A percentile compares a stretch with the other conserved stretches of the same genome.
phyloP scores from a whole-genome alignment of 2,113 vertebrate genomes.

The Nibea albiflora region DNA sequence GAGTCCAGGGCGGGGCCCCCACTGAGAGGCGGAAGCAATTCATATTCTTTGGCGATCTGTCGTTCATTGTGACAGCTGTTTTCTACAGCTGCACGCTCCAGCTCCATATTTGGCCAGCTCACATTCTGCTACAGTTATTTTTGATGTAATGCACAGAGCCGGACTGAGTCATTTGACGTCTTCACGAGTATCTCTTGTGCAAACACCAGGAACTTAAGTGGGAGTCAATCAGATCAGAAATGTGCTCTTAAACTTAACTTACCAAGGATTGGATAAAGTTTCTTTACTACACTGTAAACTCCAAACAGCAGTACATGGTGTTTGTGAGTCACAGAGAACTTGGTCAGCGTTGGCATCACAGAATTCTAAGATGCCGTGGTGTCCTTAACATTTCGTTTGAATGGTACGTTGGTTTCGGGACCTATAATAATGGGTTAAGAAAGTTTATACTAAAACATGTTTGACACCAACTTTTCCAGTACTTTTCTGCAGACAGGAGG shows the following conservation, averaged over 20 bases:
- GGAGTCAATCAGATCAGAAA: conserved; percentile 15
- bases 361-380: background rate
- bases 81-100: conserved; percentile 58
- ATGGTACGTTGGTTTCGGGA: conserved; percentile 22
- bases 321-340: background rate
- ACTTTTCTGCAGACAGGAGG: conserved; percentile 39
- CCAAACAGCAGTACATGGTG: background rate
- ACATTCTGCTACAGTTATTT: background rate
- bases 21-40: conserved; percentile 35
- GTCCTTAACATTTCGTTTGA: conserved; percentile 11
- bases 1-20: conserved; percentile 22
- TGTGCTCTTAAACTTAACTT: background rate
- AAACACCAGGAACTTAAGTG: conserved; percentile 8
- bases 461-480: conserved; percentile 50
- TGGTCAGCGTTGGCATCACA: background rate
- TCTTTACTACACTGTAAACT: background rate
- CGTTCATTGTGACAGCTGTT: conserved; percentile 40
- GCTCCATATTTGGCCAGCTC: conserved; percentile 24
- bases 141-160: conserved; percentile 4
- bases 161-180: conserved; percentile 27
- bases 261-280: background rate
- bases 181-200: background rate
- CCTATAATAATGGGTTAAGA: conserved; percentile 54
- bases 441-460: conserved; percentile 29
- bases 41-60: conserved; percentile 32